Base-by-base conservation (phyloP, 2,888 invertebrate species). In the Chalcis sispes region DNA sequence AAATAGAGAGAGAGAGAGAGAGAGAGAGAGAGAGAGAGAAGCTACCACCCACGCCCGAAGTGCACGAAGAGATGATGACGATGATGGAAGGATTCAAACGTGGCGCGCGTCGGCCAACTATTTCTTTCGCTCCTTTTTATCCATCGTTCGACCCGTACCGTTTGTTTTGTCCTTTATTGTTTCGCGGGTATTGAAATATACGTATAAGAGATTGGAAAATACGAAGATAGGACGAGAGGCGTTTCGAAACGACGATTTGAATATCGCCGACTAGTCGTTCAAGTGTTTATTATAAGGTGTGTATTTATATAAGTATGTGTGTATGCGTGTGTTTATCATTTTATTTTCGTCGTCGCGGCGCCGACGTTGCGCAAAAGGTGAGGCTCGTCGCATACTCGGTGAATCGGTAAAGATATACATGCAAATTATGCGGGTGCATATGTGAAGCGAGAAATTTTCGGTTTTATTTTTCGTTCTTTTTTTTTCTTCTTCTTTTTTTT, bases 161-260 rank as follows among this genome's bases (percentile, higher is more conserved):
- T 32, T 58, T 18, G 15, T 42, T 42, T 42, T 42, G 8, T 42
- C 15, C 15, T 42, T 42, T 42, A 15, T 42, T 42, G 15, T 42
- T 42, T 13, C 2, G 42, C 42, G 15, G 42, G 15, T 2, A 36
- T 36, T 7, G 36, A 36, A 36, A 36, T 36, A 36, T 36, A 36
- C n/a, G n/a, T n/a, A n/a, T n/a, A n/a, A n/a, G n/a, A n/a, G n/a
- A n/a, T n/a, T n/a, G n/a, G n/a, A n/a, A n/a, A n/a, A n/a, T n/a
- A n/a, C n/a, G 29, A 64, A 5, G 20, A 40, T 29, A 36, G 54
- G 23, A 13, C 46, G 48, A 32, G 18, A 65, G n/a, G n/a, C n/a
- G 10, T 71, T 71, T 54, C 71, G 52, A 71, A 71, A 71, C 32
- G 48, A 71, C 36, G 71, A 71, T 71, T 71, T 62, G 23, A 71